Base-by-base conservation (phyloP, 1,140 invertebrate genomes). In the Drosophila sturtevanti region DNA sequence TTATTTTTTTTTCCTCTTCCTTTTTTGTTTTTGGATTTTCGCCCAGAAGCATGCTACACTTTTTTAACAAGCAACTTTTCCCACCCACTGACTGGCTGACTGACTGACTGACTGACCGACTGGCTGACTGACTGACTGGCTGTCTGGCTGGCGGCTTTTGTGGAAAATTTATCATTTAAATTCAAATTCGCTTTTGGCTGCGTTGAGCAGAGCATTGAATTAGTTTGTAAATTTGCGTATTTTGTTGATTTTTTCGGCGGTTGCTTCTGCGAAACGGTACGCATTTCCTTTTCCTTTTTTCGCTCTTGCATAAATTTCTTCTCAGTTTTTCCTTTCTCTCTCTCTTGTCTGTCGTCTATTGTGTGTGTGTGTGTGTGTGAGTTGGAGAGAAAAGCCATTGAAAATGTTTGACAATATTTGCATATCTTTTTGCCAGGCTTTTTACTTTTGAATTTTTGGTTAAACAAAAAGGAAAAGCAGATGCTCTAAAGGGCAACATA, bases 141-240 rank as follows among this genome's bases (percentile, higher is more conserved):
- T n/a, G n/a, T n/a, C n/a, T n/a, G 60, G 18, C 22, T 31, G 38
- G 35, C 38, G 54, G 27, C 65, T 54, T 16, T 51, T 34, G 63
- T 64, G 67, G 62, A 81, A 80, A 86, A 86, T 86, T 81, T 79
- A 85, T 87, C 79, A 86, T 87, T 76, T 87, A 86, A 86, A 86
- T 87, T 86, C 81, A 85, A 85, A 85, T 86, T 84, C 80, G 69
- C 77, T 84, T 85, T 84, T 66, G 65, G 68, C 68, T 75, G 72
- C 79, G 63, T 72, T 68, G 67, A 48, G 41, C 41, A 71, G 81
- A 73, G 63, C 81, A 87, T 87, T 86, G 79, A 86, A 86, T 86
- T 89, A 81, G 84, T 87, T 87, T 84, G 82, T 84, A 84, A 87
- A 89, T 87, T 89, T 81, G 76, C 79, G 82, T 84, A 87, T 89